A percentile compares a stretch with the other conserved stretches of the same genome.
Conservation (phyloP, 2,888 invertebrate genomes). For the Chalcis sispes region DNA sequence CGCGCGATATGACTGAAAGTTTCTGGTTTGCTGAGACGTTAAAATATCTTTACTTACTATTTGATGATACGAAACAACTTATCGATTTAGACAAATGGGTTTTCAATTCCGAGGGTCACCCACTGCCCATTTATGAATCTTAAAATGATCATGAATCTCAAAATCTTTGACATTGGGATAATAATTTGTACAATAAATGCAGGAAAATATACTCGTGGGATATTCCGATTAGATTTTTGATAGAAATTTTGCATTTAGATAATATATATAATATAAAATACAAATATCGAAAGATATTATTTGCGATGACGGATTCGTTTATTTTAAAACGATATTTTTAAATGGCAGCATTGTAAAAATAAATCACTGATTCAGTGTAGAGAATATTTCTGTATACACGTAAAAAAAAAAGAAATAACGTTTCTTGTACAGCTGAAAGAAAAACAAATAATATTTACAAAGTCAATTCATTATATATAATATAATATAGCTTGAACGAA, state of each 20-base stretch:
- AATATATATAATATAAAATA: slow-evolving; percentile 47
- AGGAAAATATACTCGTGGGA: not conserved
- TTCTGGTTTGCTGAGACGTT: slow-evolving; percentile 99
- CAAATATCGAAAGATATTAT: slow-evolving; percentile 36
- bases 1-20: slow-evolving; percentile 97
- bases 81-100: slow-evolving; percentile 91
- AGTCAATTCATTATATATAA: slow-evolving; percentile 44
- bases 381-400: slow-evolving; percentile 16
- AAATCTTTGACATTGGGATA: not conserved
- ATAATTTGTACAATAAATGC: slow-evolving; percentile 22
- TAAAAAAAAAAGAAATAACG: not conserved
- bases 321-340: slow-evolving; percentile 42
- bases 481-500: slow-evolving; percentile 3
- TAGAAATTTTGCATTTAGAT: slow-evolving; percentile 53
- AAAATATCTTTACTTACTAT: slow-evolving; percentile 96
- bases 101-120: slow-evolving; percentile 97
- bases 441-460: slow-evolving; percentile 22
- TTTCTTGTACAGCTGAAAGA: slow-evolving; percentile 14
- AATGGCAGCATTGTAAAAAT: slow-evolving; percentile 20
- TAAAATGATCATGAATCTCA: slow-evolving; percentile 67
- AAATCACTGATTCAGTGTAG: slow-evolving; percentile 10
- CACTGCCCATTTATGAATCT: slow-evolving; percentile 86
- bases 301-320: slow-evolving; percentile 27
- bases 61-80: slow-evolving; percentile 90
- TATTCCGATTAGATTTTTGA: slow-evolving; percentile 52